Base-by-base conservation (phyloP, 2,113 vertebrate species). In the Nanger granti region DNA sequence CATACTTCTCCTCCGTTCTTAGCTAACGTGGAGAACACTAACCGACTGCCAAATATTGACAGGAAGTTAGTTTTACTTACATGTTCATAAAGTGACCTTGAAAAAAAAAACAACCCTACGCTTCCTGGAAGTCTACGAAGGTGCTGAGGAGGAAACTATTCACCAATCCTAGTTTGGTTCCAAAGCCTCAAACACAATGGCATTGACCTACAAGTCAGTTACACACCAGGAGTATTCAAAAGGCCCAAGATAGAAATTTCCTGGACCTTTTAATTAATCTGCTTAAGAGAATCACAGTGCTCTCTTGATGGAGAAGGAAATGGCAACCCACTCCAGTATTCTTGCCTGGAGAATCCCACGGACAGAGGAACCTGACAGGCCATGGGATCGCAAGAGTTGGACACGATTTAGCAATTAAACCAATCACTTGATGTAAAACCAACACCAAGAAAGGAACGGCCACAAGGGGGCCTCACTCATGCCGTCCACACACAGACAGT, bases 21-120 rank as follows among this genome's bases (percentile, higher is more conserved):
- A 97, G 83, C 24, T 89, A 59, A 54, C 3, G 1, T 55, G n/a
- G 28, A 95, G 59, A 95, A 82, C 24, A 96, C 80, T 86, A 95
- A 83, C 28, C 49, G 95, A 87, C 9, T 52, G 24, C 44, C 93
- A 79, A 95, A 66, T 22, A n/a, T 0, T 96, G 83, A 41, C 66
- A 79, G 49, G 85, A 95, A 89, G 49, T 86, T 34, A 84, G 79
- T 44, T 96, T 94, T 92, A 69, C 44, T 96, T 86, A 87, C n/a
- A 60, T 84, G 89, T 94, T 89, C 87, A 66, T 76, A 79, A 95
- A 92, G 54, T 49, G 62, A 49, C n/a, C 87, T 97, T 17, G 17
- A 84, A 83, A 97, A 96, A 96, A 55, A 87, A 87, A 83, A 47
- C 59, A 59, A 94, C 34, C 34, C 37, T 85, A 8, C 31, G 17